Percentiles rank a stretch among this genome's conserved stretches.
These are phyloP conservation scores for Tarsius wallacei DNA, from an alignment of 2,797 vertebrate genomes.

Conservation along the genomic window DNA sequence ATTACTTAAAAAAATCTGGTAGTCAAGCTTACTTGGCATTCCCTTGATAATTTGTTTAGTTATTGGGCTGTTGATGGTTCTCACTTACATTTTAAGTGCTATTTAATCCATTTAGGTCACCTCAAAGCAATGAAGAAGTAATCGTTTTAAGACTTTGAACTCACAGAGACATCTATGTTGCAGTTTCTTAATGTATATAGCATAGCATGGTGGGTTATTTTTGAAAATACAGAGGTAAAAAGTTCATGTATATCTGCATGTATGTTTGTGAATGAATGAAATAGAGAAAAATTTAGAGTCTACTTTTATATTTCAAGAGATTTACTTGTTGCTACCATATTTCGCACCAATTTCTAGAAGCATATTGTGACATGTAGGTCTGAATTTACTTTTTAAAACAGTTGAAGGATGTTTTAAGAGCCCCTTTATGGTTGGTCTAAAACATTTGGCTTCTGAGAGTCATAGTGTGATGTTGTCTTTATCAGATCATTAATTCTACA, in stretches of 20 bases:
- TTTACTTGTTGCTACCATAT: background rate
- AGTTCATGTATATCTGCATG: background rate
- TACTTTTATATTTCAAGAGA: background rate
- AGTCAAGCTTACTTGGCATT: constrained; percentile 41
- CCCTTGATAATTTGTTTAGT: background rate
- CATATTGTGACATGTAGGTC: background rate
- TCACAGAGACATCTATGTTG: background rate
- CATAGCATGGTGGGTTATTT: background rate
- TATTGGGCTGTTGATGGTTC: background rate
- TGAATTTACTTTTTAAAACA: background rate
- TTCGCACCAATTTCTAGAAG: background rate
- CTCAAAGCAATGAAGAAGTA: constrained; percentile 24
- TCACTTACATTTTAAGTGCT: constrained; percentile 26
- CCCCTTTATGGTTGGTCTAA: too few relatives aligned
- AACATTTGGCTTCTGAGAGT: background rate
- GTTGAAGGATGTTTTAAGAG: background rate
- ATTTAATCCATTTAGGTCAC: constrained; percentile 58
- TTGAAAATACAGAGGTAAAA: constrained; percentile 44
- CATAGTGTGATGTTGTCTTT: accelerated
- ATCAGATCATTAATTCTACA: background rate
- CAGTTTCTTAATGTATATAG: background rate
- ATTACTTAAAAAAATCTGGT: background rate
- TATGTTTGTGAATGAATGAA: background rate
- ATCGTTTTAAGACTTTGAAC: constrained; percentile 57
- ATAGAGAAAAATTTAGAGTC: background rate